Conservation (phyloP, 2,113 vertebrate species). For the Sinosuthora webbiana region DNA sequence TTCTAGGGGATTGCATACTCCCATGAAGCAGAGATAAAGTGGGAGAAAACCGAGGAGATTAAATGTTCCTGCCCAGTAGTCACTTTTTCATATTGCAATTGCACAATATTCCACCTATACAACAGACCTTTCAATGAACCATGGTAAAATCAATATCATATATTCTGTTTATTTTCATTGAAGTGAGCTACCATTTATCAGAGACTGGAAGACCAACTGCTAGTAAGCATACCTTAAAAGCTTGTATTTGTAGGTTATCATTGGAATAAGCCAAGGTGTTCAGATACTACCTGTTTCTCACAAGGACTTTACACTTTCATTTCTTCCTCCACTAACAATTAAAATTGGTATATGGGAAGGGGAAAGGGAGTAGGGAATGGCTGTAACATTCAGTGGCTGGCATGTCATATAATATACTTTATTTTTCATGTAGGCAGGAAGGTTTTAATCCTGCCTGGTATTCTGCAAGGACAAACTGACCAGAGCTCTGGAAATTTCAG, state of each 20-base stretch:
- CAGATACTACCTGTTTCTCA: background rate
- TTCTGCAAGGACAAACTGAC: background rate
- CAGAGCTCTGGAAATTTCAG: background rate
- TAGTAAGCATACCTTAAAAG: background rate
- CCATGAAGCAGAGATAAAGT: background rate
- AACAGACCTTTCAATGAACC: background rate
- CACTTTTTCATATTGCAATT: background rate
- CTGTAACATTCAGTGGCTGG: background rate
- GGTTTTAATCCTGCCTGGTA: background rate
- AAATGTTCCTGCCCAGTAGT: background rate
- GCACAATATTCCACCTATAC: background rate
- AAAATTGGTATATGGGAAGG: background rate
- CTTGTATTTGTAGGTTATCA: background rate
- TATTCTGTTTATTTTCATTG: background rate
- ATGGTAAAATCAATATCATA: background rate
- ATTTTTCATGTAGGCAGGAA: background rate
- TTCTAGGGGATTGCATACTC: background rate
- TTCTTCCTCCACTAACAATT: background rate
- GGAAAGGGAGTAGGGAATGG: background rate
- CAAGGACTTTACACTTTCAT: background rate
- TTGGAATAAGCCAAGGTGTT: background rate
- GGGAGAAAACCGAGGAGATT: background rate
- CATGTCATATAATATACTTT: background rate
- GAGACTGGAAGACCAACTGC: background rate
- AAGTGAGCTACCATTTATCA: background rate